These are phyloP conservation scores for Branchipolynoe longqiensis DNA, from an alignment of 2,888 invertebrate species.

Conservation along the genomic window DNA sequence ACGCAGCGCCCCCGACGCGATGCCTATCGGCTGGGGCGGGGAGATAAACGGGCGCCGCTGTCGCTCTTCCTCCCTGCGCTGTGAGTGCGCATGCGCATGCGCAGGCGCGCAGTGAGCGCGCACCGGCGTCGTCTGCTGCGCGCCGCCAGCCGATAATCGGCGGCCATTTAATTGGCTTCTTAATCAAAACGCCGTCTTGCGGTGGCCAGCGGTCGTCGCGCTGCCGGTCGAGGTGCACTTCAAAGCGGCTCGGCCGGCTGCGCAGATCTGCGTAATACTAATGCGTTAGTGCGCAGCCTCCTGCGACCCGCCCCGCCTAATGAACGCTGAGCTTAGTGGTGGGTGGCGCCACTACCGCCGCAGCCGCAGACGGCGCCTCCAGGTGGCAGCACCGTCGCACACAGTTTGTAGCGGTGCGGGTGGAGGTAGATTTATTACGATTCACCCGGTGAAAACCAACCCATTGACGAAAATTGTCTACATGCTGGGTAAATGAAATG, in stretches of 20 bases:
- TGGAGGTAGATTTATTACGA: too few species aligned
- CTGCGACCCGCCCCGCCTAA: too few species aligned
- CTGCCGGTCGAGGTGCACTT: not conserved
- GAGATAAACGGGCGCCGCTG: not conserved
- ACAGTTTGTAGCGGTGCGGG: too few species aligned
- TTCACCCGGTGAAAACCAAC: not conserved
- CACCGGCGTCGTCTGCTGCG: not conserved
- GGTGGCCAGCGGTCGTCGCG: not conserved
- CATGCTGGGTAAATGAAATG: too few species aligned
- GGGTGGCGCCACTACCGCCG: too few species aligned
- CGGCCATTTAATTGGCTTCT: conserved; percentile 28
- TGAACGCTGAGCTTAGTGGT: too few species aligned
- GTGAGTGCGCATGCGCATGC: too few species aligned
- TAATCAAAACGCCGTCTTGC: conserved; percentile 11
- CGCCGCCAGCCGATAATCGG: conserved; percentile 31
- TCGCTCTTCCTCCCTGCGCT: too few species aligned
- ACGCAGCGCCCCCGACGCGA: not conserved
- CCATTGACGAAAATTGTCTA: not conserved
- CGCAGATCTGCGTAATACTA: not conserved
- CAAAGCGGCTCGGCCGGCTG: not conserved
- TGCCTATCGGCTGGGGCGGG: conserved; percentile 17
- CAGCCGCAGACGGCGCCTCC: not conserved
- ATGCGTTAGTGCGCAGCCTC: too few species aligned
- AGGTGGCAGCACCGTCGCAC: not conserved
- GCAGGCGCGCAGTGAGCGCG: not conserved